These are phyloP conservation scores for Brachycybe producta DNA, from an alignment of 2,888 invertebrate genomes.

Conservation along the genomic window DNA sequence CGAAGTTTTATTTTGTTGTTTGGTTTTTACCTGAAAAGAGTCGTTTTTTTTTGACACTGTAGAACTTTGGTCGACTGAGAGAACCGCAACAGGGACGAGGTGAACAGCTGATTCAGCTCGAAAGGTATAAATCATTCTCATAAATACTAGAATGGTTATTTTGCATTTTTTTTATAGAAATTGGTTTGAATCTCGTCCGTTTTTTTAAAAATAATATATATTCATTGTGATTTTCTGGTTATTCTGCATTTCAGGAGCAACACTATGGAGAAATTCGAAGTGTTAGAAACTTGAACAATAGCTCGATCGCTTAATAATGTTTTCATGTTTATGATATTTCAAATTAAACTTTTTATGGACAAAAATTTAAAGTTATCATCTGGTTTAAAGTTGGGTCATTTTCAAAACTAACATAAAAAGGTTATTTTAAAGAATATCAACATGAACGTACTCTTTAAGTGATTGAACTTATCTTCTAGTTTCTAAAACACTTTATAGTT, in stretches of 20 bases:
- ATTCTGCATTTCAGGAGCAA: background rate
- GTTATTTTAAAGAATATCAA: too few relatives aligned
- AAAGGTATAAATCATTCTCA: conserved; percentile 11
- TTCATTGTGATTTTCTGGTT: background rate
- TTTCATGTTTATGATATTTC: too few relatives aligned
- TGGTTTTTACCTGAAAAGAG: background rate
- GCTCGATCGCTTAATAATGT: too few relatives aligned
- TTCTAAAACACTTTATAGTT: too few relatives aligned
- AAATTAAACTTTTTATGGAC: too few relatives aligned
- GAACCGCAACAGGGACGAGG: background rate
- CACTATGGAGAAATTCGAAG: too few relatives aligned
- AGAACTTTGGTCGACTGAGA: background rate
- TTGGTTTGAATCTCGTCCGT: background rate
- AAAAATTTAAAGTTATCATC: too few relatives aligned
- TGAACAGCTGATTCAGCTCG: conserved; percentile 14
- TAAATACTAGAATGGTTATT: background rate
- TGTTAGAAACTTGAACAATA: too few relatives aligned
- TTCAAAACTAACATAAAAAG: too few relatives aligned
- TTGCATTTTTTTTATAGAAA: background rate
- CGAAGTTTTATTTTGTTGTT: background rate
- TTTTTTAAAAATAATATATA: background rate
- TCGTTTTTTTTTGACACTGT: background rate
- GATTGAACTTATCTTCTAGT: too few relatives aligned
- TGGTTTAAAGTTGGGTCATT: too few relatives aligned
- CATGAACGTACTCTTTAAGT: too few relatives aligned